Percentiles rank a stretch among this genome's conserved stretches.
Evolutionary conservation across 2,797 vertebrate species (phyloP).

Genomic region (Lophotriccus pileatus): DNA sequence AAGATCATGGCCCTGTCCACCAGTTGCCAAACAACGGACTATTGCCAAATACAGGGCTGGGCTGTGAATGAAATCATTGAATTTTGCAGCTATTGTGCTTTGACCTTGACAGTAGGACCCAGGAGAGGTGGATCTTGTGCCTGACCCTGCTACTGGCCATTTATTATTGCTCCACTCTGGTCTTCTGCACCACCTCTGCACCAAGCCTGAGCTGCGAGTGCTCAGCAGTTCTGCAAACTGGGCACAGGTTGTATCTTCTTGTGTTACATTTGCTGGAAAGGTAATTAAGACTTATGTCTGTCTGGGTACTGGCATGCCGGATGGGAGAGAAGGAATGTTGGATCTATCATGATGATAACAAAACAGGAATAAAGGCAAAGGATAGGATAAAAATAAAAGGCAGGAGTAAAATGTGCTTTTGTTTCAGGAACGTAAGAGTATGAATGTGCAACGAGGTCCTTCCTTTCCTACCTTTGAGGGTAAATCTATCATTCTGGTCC

Average conservation of each 20-base stretch:
- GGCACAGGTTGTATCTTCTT: background rate
- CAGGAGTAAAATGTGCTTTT: background rate
- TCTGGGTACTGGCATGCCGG: background rate
- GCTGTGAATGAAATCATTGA: background rate
- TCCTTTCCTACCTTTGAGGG: background rate
- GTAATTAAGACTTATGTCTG: background rate
- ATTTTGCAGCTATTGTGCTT: background rate
- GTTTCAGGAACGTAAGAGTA: background rate
- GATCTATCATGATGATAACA: background rate
- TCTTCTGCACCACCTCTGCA: background rate
- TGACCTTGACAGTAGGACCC: background rate
- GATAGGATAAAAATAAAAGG: background rate
- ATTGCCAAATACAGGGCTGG: background rate
- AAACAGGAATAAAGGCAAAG: background rate
- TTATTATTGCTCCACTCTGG: background rate
- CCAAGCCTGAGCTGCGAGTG: accelerated
- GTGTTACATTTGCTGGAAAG: background rate
- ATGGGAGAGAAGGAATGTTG: background rate
- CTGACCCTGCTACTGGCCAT: background rate
- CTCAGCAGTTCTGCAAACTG: background rate
- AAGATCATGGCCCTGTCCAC: background rate
- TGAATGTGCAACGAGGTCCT: background rate
- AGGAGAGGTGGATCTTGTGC: background rate
- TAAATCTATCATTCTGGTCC: background rate
- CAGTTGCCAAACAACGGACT: background rate